These are phyloP conservation scores for Phycodurus eques DNA, from an alignment of 2,113 vertebrate genomes.

Conservation along the genomic window DNA sequence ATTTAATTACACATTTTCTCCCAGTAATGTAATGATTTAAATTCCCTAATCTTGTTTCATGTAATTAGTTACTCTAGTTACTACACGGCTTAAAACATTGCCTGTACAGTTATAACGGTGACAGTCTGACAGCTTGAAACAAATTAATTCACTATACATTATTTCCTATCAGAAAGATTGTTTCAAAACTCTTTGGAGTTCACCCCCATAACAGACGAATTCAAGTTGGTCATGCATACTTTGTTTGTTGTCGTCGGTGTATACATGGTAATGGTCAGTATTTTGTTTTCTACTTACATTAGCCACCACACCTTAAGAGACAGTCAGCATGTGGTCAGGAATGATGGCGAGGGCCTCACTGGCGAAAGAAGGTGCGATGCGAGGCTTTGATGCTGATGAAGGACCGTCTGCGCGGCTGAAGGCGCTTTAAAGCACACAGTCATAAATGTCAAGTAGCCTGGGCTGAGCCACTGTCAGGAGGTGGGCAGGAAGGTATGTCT, in stretches of 20 bases:
- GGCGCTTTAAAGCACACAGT: conserved; percentile 9
- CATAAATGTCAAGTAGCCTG: conserved; percentile 17
- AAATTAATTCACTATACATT: too few species aligned
- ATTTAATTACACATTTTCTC: too few species aligned
- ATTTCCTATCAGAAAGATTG: too few species aligned
- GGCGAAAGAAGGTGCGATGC: background rate
- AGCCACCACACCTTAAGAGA: background rate
- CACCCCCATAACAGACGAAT: background rate
- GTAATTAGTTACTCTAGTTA: too few species aligned
- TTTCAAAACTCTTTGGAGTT: too few species aligned
- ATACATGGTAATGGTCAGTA: background rate
- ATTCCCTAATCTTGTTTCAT: too few species aligned
- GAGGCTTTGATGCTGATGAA: conserved; percentile 12
- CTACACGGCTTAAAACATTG: too few species aligned
- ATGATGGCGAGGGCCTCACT: background rate
- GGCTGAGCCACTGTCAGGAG: conserved; percentile 9
- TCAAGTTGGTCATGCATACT: background rate
- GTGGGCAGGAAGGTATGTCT: conserved; percentile 6
- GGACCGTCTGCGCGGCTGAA: conserved; percentile 7
- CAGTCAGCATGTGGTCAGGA: conserved; percentile 4
- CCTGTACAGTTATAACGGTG: too few species aligned
- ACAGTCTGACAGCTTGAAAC: too few species aligned
- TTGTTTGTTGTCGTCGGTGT: background rate
- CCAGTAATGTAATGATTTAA: too few species aligned
- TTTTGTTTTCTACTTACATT: background rate